Conservation (phyloP, 2,888 invertebrate species). For the Cryptocheilus praepositus region DNA sequence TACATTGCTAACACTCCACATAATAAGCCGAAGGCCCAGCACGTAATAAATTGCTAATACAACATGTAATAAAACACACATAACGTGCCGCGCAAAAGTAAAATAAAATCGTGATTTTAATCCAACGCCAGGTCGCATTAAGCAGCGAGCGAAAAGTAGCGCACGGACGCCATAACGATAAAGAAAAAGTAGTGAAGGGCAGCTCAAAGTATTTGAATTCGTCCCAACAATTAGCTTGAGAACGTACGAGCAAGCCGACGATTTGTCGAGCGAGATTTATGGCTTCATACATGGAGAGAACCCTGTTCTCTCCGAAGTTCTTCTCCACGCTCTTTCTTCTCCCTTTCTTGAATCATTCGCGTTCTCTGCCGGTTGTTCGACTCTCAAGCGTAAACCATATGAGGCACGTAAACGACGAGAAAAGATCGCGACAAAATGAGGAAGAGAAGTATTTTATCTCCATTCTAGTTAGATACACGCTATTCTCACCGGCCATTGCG, state of each 20-base stretch:
- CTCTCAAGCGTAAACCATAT: not conserved
- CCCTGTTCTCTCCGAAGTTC: slow-evolving; percentile 17
- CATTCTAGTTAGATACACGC: too few species aligned
- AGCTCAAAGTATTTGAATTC: slow-evolving; percentile 51
- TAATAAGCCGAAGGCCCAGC: too few species aligned
- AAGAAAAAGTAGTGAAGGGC: slow-evolving; percentile 6
- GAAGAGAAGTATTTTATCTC: slow-evolving; percentile 7
- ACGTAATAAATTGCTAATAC: too few species aligned
- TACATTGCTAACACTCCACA: too few species aligned
- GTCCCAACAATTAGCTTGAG: slow-evolving; percentile 68
- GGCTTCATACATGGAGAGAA: slow-evolving; percentile 62
- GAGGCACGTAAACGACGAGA: not conserved
- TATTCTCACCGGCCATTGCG: too few species aligned
- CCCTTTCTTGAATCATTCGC: slow-evolving; percentile 7
- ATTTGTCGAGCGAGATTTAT: slow-evolving; percentile 69
- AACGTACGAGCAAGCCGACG: slow-evolving; percentile 61
- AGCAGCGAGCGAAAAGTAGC: not conserved
- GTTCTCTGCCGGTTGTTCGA: slow-evolving; percentile 11
- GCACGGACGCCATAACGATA: too few species aligned
- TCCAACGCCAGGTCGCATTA: too few species aligned
- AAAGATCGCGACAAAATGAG: not conserved
- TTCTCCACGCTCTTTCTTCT: slow-evolving; percentile 13
- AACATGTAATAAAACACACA: too few species aligned
- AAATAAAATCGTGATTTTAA: too few species aligned
- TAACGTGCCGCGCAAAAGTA: too few species aligned